A percentile compares a stretch with the other conserved stretches of the same genome.
Evolutionary conservation across 1,140 invertebrate genomes (phyloP).

Genomic region (Drosophila mayri): DNA sequence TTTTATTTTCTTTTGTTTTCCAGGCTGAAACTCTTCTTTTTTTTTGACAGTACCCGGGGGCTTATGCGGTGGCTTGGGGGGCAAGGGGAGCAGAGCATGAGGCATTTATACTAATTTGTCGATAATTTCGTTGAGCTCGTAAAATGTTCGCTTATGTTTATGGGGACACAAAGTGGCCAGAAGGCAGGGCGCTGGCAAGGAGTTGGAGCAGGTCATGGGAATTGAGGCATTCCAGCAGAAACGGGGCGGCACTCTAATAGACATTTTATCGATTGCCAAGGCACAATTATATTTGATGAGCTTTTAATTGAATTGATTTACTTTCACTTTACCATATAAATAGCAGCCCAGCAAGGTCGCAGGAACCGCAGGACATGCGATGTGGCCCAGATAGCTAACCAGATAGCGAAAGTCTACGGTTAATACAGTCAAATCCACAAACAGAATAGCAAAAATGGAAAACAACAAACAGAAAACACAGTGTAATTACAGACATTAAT

Average conservation of each 20-base stretch:
- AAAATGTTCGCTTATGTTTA: conserved; percentile 57
- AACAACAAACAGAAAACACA: not conserved
- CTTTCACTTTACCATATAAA: conserved; percentile 48
- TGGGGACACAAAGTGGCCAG: conserved; percentile 32
- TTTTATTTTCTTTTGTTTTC: conserved; percentile 7
- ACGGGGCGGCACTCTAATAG: conserved; percentile 46
- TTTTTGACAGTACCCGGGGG: not conserved
- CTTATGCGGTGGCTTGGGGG: not conserved
- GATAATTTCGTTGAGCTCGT: conserved; percentile 73
- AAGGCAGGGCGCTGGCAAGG: conserved; percentile 3
- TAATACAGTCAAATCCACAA: not conserved
- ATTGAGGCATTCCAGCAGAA: conserved; percentile 20
- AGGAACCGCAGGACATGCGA: conserved; percentile 29
- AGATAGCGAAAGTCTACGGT: conserved; percentile 3
- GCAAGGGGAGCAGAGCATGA: conserved; percentile 16
- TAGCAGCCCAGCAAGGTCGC: conserved; percentile 21
- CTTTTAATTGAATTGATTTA: conserved; percentile 80
- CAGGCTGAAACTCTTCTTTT: conserved; percentile 7
- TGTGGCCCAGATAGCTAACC: conserved; percentile 19
- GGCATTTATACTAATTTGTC: conserved; percentile 80
- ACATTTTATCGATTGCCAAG: conserved; percentile 69
- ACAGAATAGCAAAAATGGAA: not conserved
- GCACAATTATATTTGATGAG: conserved; percentile 74
- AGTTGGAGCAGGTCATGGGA: conserved; percentile 30
- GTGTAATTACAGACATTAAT: not conserved